phyloP scores from a whole-genome alignment of 2,797 vertebrate species.

The Mus minutoides region DNA sequence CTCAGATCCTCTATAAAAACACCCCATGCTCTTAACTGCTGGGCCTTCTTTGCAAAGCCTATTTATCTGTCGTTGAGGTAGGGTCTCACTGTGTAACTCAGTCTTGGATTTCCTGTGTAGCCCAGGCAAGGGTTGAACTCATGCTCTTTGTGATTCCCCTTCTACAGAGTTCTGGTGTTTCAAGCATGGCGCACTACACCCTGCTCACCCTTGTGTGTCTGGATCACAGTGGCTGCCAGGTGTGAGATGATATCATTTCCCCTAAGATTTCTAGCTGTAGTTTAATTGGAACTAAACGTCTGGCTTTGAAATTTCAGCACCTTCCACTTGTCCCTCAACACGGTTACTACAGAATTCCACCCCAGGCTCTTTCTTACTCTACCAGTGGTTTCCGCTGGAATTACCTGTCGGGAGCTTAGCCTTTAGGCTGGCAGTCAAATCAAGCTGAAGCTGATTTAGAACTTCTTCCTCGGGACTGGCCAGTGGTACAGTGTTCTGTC shows the following conservation, averaged over 20 bases:
- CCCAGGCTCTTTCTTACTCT: no score
- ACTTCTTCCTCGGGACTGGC: neutral
- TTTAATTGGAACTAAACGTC: neutral
- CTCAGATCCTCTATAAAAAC: neutral
- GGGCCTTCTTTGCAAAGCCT: neutral
- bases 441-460: neutral
- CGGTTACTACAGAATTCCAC: neutral
- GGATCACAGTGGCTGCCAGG: neutral
- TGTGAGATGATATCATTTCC: neutral
- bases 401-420: neutral
- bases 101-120: neutral
- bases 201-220: neutral
- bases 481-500: neutral
- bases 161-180: neutral
- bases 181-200: neutral
- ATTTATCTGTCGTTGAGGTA: neutral
- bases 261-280: neutral
- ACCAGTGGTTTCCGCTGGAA: neutral
- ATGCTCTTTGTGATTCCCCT: neutral
- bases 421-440: neutral
- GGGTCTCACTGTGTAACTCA: neutral
- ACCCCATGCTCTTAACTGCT: neutral
- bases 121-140: neutral
- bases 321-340: neutral
- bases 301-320: neutral